phyloP scores from a whole-genome alignment of 2,113 vertebrate species.

The chimpanzee (Pan troglodytes) region NHGRI_mPanTro3-v2.1_pri NC_072409.2:32046001-32046500 shows the following conservation, averaged over 20 bases:
- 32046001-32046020: conserved; percentile 13
- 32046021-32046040: background rate
- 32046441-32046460: background rate
- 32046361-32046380: background rate
- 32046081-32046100: background rate
- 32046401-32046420: conserved; percentile 1
- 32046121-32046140: background rate
- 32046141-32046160: background rate
- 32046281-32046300: conserved; percentile 1
- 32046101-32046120: background rate
- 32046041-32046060: conserved; percentile 10
- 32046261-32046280: background rate
- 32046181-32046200: conserved; percentile 30
- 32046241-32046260: background rate
- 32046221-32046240: background rate
- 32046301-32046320: background rate
- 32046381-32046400: conserved; percentile 9
- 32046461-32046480: background rate
- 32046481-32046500: background rate
- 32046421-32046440: background rate
- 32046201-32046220: conserved; percentile 17
- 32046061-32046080: conserved; percentile 9
- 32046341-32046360: background rate
- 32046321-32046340: conserved; percentile 4
- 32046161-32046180: background rate